Evolutionary conservation across 2,888 invertebrate species (phyloP).

Genomic region (Cephalotes varians): DNA sequence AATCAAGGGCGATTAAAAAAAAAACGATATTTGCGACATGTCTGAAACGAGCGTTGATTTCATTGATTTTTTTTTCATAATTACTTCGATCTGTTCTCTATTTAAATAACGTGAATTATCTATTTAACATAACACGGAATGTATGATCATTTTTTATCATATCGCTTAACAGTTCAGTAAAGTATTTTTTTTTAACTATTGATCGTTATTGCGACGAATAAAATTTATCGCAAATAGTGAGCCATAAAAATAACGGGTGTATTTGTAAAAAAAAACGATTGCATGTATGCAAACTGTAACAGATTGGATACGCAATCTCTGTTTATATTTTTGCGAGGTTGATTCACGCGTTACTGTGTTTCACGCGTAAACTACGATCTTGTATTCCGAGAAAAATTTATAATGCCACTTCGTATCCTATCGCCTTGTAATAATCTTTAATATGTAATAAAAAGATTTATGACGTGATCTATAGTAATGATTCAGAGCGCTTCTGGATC

Average conservation of each 20-base stretch:
- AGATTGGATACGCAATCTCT: not conserved
- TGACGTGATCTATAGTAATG: not conserved
- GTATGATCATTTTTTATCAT: not conserved
- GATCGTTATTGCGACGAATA: not conserved
- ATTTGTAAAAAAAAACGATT: not conserved
- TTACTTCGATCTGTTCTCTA: too few relatives aligned
- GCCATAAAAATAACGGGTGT: not conserved
- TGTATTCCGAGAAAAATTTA: not conserved
- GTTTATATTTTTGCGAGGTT: not conserved
- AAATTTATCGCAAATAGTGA: not conserved
- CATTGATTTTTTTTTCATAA: not conserved
- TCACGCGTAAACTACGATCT: not conserved
- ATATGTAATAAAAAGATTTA: slow-evolving; percentile 1
- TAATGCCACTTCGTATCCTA: not conserved
- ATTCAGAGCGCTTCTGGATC: not conserved
- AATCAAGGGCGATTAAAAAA: not conserved
- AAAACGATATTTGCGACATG: not conserved
- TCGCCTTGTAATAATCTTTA: slow-evolving; percentile 1
- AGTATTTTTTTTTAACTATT: not conserved
- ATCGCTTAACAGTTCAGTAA: not conserved
- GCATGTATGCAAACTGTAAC: not conserved
- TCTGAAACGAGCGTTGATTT: not conserved
- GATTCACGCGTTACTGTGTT: not conserved
- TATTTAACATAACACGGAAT: not conserved
- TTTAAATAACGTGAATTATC: too few relatives aligned